Evolutionary conservation across 2,113 vertebrate genomes (phyloP).

Genomic region (Zosterops borbonicus): DNA sequence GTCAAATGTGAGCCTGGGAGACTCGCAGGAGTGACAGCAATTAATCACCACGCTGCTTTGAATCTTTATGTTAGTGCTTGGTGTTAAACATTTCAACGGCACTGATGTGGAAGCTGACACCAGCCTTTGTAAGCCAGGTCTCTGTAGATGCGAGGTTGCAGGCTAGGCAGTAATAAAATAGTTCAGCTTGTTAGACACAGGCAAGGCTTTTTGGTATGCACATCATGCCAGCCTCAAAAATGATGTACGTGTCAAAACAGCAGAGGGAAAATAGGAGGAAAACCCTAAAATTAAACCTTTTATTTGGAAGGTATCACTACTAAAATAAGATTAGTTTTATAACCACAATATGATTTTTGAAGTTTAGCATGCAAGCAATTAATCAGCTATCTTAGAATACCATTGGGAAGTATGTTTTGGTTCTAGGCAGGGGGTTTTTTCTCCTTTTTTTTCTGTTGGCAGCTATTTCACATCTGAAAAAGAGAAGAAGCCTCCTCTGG

Average conservation of each 20-base stretch:
- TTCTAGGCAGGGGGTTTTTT: fast-evolving
- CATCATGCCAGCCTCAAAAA: background rate
- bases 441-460: background rate
- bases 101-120: background rate
- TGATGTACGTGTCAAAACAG: background rate
- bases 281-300: background rate
- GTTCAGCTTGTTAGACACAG: background rate
- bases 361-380: background rate
- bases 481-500: background rate
- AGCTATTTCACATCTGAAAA: background rate
- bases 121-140: constrained; percentile 13
- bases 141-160: background rate
- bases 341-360: background rate
- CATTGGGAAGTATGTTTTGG: background rate
- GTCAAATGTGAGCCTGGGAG: constrained; percentile 13
- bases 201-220: constrained; percentile 25
- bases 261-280: background rate
- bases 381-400: background rate
- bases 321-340: background rate
- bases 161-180: constrained; percentile 10
- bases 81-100: background rate
- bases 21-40: background rate
- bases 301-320: background rate
- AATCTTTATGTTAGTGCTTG: background rate
- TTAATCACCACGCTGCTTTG: background rate